Evolutionary conservation across 2,113 vertebrate genomes (phyloP), one percentile per base, ranked within the genome.

Genomic region (Pao palembangensis): DNA sequence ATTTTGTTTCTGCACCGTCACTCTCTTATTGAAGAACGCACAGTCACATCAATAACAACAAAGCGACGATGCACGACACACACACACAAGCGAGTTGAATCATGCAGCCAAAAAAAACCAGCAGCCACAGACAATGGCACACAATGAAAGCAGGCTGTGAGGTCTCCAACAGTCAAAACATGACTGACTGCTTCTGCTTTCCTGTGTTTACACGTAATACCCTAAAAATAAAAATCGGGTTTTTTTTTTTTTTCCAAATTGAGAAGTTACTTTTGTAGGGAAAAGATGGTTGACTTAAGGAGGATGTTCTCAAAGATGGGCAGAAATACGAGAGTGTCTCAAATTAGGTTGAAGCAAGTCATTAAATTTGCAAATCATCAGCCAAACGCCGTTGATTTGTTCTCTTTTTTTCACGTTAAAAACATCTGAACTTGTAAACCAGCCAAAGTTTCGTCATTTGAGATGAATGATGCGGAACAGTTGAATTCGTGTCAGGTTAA

Each of bases 1-100:
- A 15, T 64, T 56, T 64, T 25, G 23, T 60, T 82, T 81, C 51
- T 73, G 72, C 69, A 14, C 20, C 42, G 42, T 86, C 78, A 82
- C 55, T 80, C 54, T 63, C 56, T 64, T 57, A 28, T 46, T 67
- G 34, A 8, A 38, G 34, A 65, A 50, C 48, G 52, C 12, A 15
- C 48, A 61, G 53, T 54, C 41, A 28, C 61, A 53, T 17, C 47
- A 50, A 70, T 38, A 5, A 14, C 13, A 21, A 14, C 64, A 58
- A n/a, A 70, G 78, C 73, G 74, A 64, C 47, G 76, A n/a, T 63
- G 31, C 38, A 51, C 43, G 34, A 42, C 60, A 47, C 34, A 75
- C 23, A 70, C 52, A 43, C 44, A 49, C 53, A 67, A 12, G 55
- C 54, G 44, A 21, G 21, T 51, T 73, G 65, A 75, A 69, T 73